Evolutionary conservation across 64 coral and sea anemone species (phyloP).

Genomic region (Pocillopora verrucosa): DNA sequence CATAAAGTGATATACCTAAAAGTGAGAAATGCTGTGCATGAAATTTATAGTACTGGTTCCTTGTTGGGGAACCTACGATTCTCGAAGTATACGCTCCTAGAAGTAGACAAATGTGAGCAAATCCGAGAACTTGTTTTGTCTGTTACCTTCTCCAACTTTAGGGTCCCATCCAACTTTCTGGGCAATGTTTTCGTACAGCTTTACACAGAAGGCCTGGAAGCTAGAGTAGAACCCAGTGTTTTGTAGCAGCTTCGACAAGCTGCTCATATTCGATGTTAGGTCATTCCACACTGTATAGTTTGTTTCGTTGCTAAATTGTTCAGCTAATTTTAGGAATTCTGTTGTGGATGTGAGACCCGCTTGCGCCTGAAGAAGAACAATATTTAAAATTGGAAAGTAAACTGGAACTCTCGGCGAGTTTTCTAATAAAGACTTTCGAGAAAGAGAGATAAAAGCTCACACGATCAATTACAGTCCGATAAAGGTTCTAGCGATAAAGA

Average conservation of each 20-base stretch:
- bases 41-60: too few relatives aligned
- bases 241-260: slow-evolving; percentile 62
- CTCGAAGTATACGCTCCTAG: too few relatives aligned
- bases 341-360: slow-evolving; percentile 78
- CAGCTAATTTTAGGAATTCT: slow-evolving; percentile 82
- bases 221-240: slow-evolving; percentile 79
- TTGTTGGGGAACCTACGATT: too few relatives aligned
- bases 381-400: background rate
- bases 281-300: slow-evolving; percentile 98
- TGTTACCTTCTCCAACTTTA: slow-evolving; percentile 78
- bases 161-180: slow-evolving; percentile 76
- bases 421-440: too few relatives aligned
- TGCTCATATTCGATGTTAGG: slow-evolving; percentile 63
- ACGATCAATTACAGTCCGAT: too few relatives aligned
- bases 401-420: background rate
- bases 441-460: too few relatives aligned
- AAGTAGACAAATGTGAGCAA: too few relatives aligned
- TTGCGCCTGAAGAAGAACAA: slow-evolving; percentile 45
- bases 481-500: too few relatives aligned
- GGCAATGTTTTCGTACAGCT: slow-evolving; percentile 77
- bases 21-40: too few relatives aligned
- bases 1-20: too few relatives aligned
- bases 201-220: slow-evolving; percentile 61
- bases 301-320: slow-evolving; percentile 74
- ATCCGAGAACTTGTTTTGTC: too few relatives aligned